phyloP scores from a whole-genome alignment of 1,140 invertebrate genomes.

The Orius laevigatus region DNA sequence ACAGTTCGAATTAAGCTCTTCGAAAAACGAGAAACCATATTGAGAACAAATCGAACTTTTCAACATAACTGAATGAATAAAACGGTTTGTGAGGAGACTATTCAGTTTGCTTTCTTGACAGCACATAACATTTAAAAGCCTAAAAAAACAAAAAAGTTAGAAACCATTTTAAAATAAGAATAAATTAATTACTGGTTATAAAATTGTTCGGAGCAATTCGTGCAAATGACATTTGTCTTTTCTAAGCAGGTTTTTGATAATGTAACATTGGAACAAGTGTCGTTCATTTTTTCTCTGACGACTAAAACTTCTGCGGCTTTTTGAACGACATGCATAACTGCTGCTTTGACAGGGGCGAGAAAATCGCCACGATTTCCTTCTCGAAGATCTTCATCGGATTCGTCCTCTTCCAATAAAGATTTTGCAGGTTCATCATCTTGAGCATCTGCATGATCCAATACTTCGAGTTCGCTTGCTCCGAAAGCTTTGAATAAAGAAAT shows the following conservation, averaged over 20 bases:
- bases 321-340: constrained; percentile 73
- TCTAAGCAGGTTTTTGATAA: constrained; percentile 31
- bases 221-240: constrained; percentile 47
- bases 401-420: too few species aligned
- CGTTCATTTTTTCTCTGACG: background rate
- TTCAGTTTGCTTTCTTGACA: constrained; percentile 29
- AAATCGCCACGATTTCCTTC: constrained; percentile 36
- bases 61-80: constrained; percentile 17
- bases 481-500: constrained; percentile 81
- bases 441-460: too few species aligned
- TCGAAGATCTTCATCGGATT: too few species aligned
- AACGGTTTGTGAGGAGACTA: constrained; percentile 9
- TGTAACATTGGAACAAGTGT: background rate
- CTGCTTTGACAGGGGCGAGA: constrained; percentile 68
- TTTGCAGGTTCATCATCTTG: too few species aligned
- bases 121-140: constrained; percentile 47
- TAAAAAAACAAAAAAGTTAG: constrained; percentile 32
- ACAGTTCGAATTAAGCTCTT: background rate
- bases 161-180: background rate
- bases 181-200: constrained; percentile 19
- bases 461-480: constrained; percentile 81
- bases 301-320: constrained; percentile 63
- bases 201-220: constrained; percentile 43
- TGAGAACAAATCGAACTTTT: constrained; percentile 19
- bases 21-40: constrained; percentile 37